Conservation (phyloP, 2,797 vertebrate genomes). For the Halcyon leucocephala region DNA sequence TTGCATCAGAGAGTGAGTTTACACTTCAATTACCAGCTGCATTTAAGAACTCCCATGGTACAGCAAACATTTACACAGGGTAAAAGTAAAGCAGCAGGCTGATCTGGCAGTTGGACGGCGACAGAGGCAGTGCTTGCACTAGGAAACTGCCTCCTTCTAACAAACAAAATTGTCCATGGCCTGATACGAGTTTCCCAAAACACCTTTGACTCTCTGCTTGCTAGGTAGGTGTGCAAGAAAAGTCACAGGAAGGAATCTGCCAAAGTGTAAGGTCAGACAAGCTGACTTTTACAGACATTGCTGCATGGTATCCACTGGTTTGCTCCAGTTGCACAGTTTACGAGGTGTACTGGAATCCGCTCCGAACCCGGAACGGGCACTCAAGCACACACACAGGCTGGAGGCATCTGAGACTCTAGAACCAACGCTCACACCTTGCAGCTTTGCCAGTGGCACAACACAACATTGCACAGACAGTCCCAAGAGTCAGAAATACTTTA, state of each 20-base stretch:
- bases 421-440: neutral
- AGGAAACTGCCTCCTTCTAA: neutral
- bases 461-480: neutral
- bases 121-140: neutral
- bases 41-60: neutral
- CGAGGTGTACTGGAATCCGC: neutral
- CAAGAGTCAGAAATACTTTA: neutral
- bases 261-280: neutral
- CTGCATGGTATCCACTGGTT: neutral
- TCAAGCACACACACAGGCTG: neutral
- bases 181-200: neutral
- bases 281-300: neutral
- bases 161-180: neutral
- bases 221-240: neutral
- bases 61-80: neutral
- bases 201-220: neutral
- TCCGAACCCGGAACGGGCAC: neutral
- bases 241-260: neutral
- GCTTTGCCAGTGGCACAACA: neutral
- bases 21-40: neutral
- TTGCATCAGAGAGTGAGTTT: neutral
- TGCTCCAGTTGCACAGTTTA: neutral
- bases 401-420: neutral
- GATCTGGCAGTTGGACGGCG: neutral
- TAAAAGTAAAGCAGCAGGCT: neutral